A percentile compares a stretch with the other conserved stretches of the same genome.
phyloP scores from a whole-genome alignment of 35 echinoderm and acorn worm genomes.

The Lytechinus variegatus region DNA sequence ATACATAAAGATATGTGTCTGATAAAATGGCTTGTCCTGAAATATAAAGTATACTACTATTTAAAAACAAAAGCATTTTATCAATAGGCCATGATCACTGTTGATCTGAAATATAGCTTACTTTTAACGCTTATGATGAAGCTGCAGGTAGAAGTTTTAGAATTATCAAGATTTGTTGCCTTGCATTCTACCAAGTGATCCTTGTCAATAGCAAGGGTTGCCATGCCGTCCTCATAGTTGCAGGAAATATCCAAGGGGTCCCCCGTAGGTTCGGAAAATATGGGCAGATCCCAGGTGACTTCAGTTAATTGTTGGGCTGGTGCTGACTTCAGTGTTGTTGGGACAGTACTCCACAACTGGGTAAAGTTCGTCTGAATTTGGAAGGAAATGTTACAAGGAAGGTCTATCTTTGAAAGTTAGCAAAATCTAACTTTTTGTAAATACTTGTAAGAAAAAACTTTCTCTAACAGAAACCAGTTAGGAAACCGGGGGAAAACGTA shows the following conservation, averaged over 20 bases:
- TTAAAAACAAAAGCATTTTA: too few relatives aligned
- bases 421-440: too few relatives aligned
- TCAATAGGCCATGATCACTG: too few relatives aligned
- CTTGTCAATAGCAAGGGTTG: not conserved
- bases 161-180: not conserved
- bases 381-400: too few relatives aligned
- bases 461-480: too few relatives aligned
- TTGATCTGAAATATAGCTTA: not conserved
- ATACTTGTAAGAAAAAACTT: too few relatives aligned
- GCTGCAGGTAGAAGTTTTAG: not conserved
- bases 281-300: not conserved
- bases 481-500: too few relatives aligned
- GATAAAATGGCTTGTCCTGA: too few relatives aligned
- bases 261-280: not conserved
- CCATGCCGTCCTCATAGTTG: constrained; percentile 17
- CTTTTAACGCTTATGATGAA: not conserved
- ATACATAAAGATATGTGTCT: too few relatives aligned
- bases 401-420: too few relatives aligned
- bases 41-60: too few relatives aligned
- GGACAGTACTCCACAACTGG: constrained; percentile 20
- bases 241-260: not conserved
- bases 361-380: not conserved
- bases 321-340: not conserved
- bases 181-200: not conserved
- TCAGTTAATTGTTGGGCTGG: not conserved